A percentile compares a stretch with the other conserved stretches of the same genome.
phyloP scores from a whole-genome alignment of 1,140 invertebrate species.

The Caenorhabditis briggsae region DNA sequence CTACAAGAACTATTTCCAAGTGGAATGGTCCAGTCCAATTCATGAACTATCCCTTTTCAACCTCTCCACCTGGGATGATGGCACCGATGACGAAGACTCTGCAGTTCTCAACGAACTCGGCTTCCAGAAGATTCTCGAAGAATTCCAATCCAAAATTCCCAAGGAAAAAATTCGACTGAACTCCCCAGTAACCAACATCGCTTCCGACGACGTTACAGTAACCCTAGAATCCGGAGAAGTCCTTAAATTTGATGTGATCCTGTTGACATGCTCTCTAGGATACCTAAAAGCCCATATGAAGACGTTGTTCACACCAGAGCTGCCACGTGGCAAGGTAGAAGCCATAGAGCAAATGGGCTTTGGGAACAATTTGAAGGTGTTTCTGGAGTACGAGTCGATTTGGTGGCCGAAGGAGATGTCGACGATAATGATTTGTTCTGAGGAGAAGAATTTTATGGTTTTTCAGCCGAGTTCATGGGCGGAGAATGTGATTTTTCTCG shows the following conservation, averaged over 20 bases:
- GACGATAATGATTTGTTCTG: background rate
- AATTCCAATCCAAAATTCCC: constrained; percentile 32
- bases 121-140: constrained; percentile 11
- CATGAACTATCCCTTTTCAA: constrained; percentile 56
- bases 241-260: constrained; percentile 19
- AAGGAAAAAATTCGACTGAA: background rate
- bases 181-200: background rate
- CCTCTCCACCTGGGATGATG: constrained; percentile 53
- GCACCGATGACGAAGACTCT: background rate
- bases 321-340: constrained; percentile 26
- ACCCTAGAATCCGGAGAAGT: background rate
- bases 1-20: constrained; percentile 46
- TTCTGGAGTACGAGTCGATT: constrained; percentile 34
- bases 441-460: constrained; percentile 1
- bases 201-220: background rate
- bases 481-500: constrained; percentile 35
- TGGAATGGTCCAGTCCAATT: constrained; percentile 55
- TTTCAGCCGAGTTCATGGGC: constrained; percentile 39
- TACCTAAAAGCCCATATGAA: constrained; percentile 18
- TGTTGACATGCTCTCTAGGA: constrained; percentile 53
- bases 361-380: constrained; percentile 52
- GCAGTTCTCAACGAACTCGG: background rate
- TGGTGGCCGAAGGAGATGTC: background rate
- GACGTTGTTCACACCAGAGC: constrained; percentile 6
- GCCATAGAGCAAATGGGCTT: constrained; percentile 40